phyloP scores from a whole-genome alignment of 2,888 invertebrate genomes.

The Cynaeus angustus region DNA sequence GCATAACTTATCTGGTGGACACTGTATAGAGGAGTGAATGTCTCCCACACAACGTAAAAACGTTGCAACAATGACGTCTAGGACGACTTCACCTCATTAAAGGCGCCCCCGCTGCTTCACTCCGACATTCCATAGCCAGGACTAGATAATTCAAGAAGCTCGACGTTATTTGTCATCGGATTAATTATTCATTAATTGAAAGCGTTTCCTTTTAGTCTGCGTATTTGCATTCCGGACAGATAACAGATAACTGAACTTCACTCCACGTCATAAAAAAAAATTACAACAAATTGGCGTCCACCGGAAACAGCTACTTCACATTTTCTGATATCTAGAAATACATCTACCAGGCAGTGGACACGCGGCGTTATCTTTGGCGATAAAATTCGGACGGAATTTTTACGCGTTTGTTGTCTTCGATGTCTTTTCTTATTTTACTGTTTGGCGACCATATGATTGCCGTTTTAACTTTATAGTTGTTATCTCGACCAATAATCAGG shows the following conservation, averaged over 20 bases:
- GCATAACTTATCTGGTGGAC: constrained; percentile 65
- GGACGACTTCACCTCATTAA: constrained; percentile 47
- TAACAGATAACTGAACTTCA: constrained; percentile 13
- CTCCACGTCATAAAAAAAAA: constrained; percentile 19
- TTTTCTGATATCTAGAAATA: no score
- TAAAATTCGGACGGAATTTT: no score
- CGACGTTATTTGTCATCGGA: constrained; percentile 41
- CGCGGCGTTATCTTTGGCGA: no score
- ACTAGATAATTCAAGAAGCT: constrained; percentile 50
- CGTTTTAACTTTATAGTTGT: no score
- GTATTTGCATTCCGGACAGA: constrained; percentile 26
- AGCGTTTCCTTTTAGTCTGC: constrained; percentile 23
- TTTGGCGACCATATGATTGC: no score
- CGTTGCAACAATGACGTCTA: constrained; percentile 48
- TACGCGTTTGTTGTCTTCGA: no score
- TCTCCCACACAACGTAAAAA: constrained; percentile 62
- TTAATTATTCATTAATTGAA: constrained; percentile 44
- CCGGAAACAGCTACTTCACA: no score
- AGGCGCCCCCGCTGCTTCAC: constrained; percentile 49
- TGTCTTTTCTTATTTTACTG: no score
- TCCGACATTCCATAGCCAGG: constrained; percentile 35
- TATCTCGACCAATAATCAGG: no score
- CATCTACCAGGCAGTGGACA: no score
- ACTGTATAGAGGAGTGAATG: constrained; percentile 59
- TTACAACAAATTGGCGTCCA: constrained; percentile 20